Conservation (phyloP, 1,140 invertebrate species). For the Venturia canescens region DNA sequence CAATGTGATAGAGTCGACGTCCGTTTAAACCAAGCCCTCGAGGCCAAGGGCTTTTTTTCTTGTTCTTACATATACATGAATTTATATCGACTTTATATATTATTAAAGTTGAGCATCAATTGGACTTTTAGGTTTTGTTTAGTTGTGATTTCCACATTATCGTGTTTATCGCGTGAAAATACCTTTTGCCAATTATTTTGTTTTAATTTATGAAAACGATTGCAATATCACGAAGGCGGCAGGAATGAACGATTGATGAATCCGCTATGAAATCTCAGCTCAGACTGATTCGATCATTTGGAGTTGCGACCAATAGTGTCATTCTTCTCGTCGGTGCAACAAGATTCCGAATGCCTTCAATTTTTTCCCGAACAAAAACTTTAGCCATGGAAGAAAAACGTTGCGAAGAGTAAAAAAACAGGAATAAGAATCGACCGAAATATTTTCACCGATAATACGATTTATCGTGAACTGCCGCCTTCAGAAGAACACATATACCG, state of each 20-base stretch:
- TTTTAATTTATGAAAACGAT: neutral
- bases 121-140: neutral
- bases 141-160: neutral
- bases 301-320: neutral
- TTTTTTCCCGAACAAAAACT: neutral
- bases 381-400: neutral
- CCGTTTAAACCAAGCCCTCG: neutral
- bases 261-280: neutral
- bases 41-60: conserved; percentile 12
- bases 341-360: neutral
- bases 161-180: neutral
- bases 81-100: neutral
- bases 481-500: neutral
- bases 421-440: neutral
- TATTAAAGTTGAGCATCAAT: neutral
- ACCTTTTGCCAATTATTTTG: neutral
- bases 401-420: neutral
- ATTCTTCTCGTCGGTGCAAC: neutral
- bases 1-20: conserved; percentile 7
- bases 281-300: neutral
- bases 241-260: neutral
- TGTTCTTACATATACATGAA: neutral
- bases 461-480: conserved; percentile 28
- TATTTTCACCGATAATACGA: conserved; percentile 24
- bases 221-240: neutral